Base-by-base conservation (phyloP, 2,113 vertebrate species). In the Machaerirhynchus nigripectus region DNA sequence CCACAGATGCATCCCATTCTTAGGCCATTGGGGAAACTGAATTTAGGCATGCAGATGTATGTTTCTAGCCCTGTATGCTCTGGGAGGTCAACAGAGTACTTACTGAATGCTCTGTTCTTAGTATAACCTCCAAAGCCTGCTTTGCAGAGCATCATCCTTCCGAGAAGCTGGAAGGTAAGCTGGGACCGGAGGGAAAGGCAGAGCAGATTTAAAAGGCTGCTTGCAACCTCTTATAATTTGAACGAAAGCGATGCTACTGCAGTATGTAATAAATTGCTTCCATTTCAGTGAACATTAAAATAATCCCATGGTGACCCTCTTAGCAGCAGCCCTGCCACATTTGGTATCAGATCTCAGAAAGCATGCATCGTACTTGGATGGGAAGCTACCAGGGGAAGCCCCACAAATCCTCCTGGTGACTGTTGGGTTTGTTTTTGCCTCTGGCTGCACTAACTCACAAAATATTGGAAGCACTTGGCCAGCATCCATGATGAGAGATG, bases 191-290 rank as follows among this genome's bases (percentile, higher is more conserved):
- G 96, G 95, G 93, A 95, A 92, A 93, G 73, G 80, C 90, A 95
- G 91, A 93, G 80, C 92, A 90, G 85, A 92, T 96, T 96, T 96
- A 95, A 96, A 96, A 96, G 76, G 79, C 92, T 95, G 83, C 92
- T 96, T 92, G 85, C 79, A 94, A 56, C 56, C 83, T 92, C 92
- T 93, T 96, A 49, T 83, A 93, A 90, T 89, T 92, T 90, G 90
- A 97, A 82, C 28, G 68, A 93, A 97, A 94, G 60, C 1, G 1
- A n/a, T 90, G 80, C 73, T 92, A 33, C 79, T 81, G 79, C 90
- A 74, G 86, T 88, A 40, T 90, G 90, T 92, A 96, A 97, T 96
- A 95, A 97, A 96, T 95, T 95, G 95, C 90, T 96, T 96, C 85
- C 69, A 96, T 96, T 95, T 96, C 96, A 90, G 88, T 92, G 88